Evolutionary conservation across 1,140 invertebrate species (phyloP).

Genomic region (Drosophila parabipectinata): DNA sequence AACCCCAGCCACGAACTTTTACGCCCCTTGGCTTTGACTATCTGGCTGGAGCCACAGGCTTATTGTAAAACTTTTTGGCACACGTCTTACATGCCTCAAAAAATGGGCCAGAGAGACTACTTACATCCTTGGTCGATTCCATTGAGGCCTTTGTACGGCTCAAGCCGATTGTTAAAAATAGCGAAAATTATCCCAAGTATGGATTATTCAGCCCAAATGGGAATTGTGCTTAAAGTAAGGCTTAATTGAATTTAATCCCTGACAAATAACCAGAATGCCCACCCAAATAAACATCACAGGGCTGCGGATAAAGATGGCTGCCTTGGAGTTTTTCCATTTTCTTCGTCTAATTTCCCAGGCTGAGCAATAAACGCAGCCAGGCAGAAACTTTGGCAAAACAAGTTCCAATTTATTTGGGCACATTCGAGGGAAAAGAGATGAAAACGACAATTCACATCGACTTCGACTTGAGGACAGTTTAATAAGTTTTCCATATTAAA

Average conservation of each 20-base stretch:
- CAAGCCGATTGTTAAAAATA: slow-evolving; percentile 55
- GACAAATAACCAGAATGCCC: slow-evolving; percentile 34
- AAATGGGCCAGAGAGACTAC: slow-evolving; percentile 42
- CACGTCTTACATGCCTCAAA: slow-evolving; percentile 67
- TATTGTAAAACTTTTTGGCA: slow-evolving; percentile 81
- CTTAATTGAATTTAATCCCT: slow-evolving; percentile 40
- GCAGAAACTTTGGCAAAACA: slow-evolving; percentile 50
- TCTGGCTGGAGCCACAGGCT: slow-evolving; percentile 57
- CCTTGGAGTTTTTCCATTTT: slow-evolving; percentile 31
- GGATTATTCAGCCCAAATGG: slow-evolving; percentile 19
- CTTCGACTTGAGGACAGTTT: slow-evolving; percentile 49
- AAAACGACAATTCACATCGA: slow-evolving; percentile 24
- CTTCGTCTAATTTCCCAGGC: slow-evolving; percentile 36
- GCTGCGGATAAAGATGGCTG: slow-evolving; percentile 11
- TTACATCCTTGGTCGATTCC: slow-evolving; percentile 31
- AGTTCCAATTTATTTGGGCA: slow-evolving; percentile 51
- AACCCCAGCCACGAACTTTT: background rate
- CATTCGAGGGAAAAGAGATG: slow-evolving; percentile 37
- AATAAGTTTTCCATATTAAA: slow-evolving; percentile 75
- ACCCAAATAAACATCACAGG: slow-evolving; percentile 27
- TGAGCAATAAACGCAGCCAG: slow-evolving; percentile 47
- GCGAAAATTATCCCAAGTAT: slow-evolving; percentile 49
- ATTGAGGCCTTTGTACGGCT: slow-evolving; percentile 22
- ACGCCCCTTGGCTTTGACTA: slow-evolving; percentile 21
- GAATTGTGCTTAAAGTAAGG: slow-evolving; percentile 8